Evolutionary conservation across 2,888 invertebrate species (phyloP), one percentile per base, ranked within the genome.

Genomic region (Acleris holmiana): DNA sequence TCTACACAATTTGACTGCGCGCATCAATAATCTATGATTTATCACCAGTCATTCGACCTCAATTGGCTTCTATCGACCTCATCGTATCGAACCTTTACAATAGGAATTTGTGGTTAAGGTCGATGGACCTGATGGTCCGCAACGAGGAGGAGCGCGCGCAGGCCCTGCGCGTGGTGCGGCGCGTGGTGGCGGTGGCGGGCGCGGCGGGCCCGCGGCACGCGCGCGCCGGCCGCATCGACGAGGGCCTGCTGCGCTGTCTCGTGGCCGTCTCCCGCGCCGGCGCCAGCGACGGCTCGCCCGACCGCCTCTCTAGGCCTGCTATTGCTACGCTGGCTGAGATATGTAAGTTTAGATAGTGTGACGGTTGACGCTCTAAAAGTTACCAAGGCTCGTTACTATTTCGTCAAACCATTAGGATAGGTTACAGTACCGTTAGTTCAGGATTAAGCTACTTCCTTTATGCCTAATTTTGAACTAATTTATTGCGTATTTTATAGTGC

Each of bases 141-240:
- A 98, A 98, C 86, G 99, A 99, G 84, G 95, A 97, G 73, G 99
- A 99, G 85, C 94, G 98, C 49, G 95, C 98, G 60, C 99, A 99
- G 89, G 98, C 98, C 0, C 93, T 99, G 74, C 96, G 98, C 76
- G 94, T 99, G 67, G 96, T 97, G 62, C 93, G 97, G 57, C 85
- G 92, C 2, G 84, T 88, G 41, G 83, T 89, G 5, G 90, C 89
- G 0, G 86, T 91, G 6, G 91, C 89, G 0, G 91, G 91, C 0
- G 82, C 84, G 83, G 94, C 73, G 79, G 97, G 77, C 69, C 95
- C 95, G 46, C 93, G 95, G 46, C 71, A 96, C 94, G 86, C 96
- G 94, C 67, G 94, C 90, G 83, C 93, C 92, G 76, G 92, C 94
- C 79, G 93, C 94, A 95, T 98, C 68, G 97, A 97, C 75, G 93